Conservation (phyloP, 2,113 vertebrate species). For the Coryphaenoides rupestris region DNA sequence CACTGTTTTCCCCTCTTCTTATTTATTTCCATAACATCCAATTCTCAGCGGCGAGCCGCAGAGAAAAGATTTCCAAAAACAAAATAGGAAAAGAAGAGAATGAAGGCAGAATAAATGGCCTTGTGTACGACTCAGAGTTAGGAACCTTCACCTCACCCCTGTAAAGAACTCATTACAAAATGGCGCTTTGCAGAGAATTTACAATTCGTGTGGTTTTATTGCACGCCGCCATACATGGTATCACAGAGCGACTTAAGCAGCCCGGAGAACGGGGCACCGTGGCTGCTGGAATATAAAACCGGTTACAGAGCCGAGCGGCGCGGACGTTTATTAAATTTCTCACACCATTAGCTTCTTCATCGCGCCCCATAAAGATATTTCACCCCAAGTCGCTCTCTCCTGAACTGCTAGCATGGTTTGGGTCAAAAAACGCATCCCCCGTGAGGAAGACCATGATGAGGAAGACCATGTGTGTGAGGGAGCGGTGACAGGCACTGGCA, state of each 20-base stretch:
- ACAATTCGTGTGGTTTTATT: not conserved
- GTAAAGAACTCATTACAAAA: no score
- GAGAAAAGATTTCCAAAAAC: no score
- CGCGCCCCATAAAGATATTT: slow-evolving; percentile 58
- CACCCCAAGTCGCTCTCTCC: slow-evolving; percentile 50
- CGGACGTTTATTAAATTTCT: slow-evolving; percentile 59
- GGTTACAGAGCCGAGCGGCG: slow-evolving; percentile 29
- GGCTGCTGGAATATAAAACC: slow-evolving; percentile 10
- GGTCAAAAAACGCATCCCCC: slow-evolving; percentile 57
- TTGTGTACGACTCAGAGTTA: no score
- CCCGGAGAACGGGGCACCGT: not conserved
- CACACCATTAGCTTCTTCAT: slow-evolving; percentile 50
- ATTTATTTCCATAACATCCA: no score
- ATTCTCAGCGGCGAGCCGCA: no score
- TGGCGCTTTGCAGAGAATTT: no score
- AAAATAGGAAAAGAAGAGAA: no score
- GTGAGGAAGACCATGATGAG: slow-evolving; percentile 26
- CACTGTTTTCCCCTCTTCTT: no score
- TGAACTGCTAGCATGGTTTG: slow-evolving; percentile 41
- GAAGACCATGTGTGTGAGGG: slow-evolving; percentile 45
- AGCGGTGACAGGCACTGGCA: slow-evolving; percentile 47
- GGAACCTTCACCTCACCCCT: no score
- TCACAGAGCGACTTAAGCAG: not conserved
- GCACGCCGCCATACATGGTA: not conserved
- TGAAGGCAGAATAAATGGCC: no score